Evolutionary conservation across 2,888 invertebrate species (phyloP).

Genomic region (Didymodactylos carnosus): DNA sequence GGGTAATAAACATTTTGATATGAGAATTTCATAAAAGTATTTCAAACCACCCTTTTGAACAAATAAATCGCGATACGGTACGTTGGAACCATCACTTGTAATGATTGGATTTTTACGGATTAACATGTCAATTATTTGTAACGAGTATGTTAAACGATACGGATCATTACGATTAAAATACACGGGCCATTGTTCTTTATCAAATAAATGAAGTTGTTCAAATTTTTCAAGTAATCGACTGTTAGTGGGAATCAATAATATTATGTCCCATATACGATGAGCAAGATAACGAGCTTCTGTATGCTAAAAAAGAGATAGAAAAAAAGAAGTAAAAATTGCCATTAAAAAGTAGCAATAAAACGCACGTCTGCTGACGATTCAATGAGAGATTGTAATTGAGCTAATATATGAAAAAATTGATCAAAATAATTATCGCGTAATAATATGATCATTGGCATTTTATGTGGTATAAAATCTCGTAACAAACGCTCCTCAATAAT

Average conservation of each 20-base stretch:
- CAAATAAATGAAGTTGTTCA: not conserved
- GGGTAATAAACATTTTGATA: not conserved
- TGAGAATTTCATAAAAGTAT: not conserved
- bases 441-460: slow-evolving; percentile 61
- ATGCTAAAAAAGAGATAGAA: not conserved
- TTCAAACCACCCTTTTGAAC: not conserved
- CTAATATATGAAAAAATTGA: slow-evolving; percentile 69
- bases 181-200: not conserved
- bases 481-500: slow-evolving; percentile 53
- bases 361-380: not conserved
- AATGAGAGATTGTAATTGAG: slow-evolving; percentile 43
- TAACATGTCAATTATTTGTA: not conserved
- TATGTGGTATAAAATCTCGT: slow-evolving; percentile 64
- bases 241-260: not conserved
- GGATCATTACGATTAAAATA: not conserved
- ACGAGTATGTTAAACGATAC: not conserved
- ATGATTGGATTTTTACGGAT: not conserved
- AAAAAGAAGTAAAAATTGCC: not conserved
- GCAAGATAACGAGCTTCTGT: not conserved
- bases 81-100: too few species aligned
- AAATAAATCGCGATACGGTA: not conserved
- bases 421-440: slow-evolving; percentile 75
- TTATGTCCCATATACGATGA: not conserved
- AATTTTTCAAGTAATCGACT: not conserved
- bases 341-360: too few species aligned